Evolutionary conservation across 2,888 invertebrate species (phyloP).

Genomic region (Abscondita cerata): DNA sequence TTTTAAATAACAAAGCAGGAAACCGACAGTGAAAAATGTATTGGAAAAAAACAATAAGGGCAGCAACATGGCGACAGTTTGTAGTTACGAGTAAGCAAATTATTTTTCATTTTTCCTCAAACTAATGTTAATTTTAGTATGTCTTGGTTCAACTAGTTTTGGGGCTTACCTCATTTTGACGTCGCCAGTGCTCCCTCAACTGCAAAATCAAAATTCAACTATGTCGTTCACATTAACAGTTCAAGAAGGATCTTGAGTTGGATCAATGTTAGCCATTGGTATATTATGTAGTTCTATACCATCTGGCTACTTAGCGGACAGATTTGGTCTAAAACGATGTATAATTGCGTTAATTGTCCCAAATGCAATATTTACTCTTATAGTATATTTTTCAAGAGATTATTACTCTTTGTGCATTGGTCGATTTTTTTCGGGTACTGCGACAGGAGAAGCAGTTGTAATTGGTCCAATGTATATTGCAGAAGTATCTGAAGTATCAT

Average conservation of each 20-base stretch:
- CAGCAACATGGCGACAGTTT: constrained; percentile 16
- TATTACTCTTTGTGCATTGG: constrained; percentile 54
- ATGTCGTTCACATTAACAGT: constrained; percentile 44
- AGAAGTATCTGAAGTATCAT: constrained; percentile 80
- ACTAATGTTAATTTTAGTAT: constrained; percentile 43
- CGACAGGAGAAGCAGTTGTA: constrained; percentile 74
- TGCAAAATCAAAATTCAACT: constrained; percentile 55
- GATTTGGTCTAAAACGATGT: constrained; percentile 70
- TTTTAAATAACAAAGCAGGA: no score
- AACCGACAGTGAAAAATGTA: no score
- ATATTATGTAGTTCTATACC: constrained; percentile 75
- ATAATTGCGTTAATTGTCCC: constrained; percentile 69
- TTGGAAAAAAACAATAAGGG: no score
- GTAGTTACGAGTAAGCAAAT: constrained; percentile 19
- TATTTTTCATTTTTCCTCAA: not conserved
- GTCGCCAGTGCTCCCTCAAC: constrained; percentile 73
- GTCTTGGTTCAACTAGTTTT: constrained; percentile 43
- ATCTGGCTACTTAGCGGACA: constrained; percentile 71
- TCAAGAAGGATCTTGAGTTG: constrained; percentile 66
- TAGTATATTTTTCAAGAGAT: constrained; percentile 56
- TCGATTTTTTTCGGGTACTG: constrained; percentile 75
- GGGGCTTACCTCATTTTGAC: constrained; percentile 57
- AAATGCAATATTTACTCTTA: constrained; percentile 67
- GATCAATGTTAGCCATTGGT: constrained; percentile 74
- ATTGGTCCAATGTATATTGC: constrained; percentile 82